Percentiles rank a stretch among this genome's conserved stretches.
Evolutionary conservation across 2,797 vertebrate species (phyloP).

Genomic region (Botia almorhae): DNA sequence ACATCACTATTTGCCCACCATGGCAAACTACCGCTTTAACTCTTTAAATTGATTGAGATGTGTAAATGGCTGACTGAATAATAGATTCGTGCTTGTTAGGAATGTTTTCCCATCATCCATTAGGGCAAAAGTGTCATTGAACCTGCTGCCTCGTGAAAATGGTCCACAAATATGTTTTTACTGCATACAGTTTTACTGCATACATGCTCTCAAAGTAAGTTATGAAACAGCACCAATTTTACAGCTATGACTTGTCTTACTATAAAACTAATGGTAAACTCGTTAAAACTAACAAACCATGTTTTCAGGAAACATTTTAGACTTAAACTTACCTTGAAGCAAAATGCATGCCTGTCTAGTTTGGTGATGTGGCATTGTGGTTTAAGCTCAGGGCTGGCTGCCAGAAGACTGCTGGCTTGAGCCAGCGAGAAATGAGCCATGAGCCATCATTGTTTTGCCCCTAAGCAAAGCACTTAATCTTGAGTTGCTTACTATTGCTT

Average conservation of each 20-base stretch:
- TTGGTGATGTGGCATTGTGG: background rate
- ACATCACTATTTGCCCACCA: constrained; percentile 62
- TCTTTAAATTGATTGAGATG: constrained; percentile 66
- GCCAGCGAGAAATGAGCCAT: background rate
- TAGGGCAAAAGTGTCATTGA: constrained; percentile 39
- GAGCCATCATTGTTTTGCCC: background rate
- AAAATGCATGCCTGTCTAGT: constrained; percentile 3
- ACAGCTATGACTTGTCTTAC: background rate
- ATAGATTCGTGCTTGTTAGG: constrained; percentile 60
- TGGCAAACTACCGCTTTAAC: constrained; percentile 59
- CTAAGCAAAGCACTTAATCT: background rate
- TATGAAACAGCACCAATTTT: background rate
- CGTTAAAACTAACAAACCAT: background rate
- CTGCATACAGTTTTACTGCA: constrained; percentile 55
- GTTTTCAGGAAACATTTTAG: background rate
- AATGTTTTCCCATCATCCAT: constrained; percentile 60
- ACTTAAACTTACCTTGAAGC: background rate
- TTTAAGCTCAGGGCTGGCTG: background rate
- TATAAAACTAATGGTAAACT: background rate
- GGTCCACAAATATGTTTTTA: constrained; percentile 53
- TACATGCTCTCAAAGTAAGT: too few relatives aligned
- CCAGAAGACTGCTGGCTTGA: background rate
- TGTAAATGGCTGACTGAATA: constrained; percentile 49
- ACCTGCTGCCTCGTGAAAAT: constrained; percentile 37
- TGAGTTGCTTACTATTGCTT: background rate